phyloP scores from a whole-genome alignment of 2,888 invertebrate genomes.

The Agrochola lychnidis region DNA sequence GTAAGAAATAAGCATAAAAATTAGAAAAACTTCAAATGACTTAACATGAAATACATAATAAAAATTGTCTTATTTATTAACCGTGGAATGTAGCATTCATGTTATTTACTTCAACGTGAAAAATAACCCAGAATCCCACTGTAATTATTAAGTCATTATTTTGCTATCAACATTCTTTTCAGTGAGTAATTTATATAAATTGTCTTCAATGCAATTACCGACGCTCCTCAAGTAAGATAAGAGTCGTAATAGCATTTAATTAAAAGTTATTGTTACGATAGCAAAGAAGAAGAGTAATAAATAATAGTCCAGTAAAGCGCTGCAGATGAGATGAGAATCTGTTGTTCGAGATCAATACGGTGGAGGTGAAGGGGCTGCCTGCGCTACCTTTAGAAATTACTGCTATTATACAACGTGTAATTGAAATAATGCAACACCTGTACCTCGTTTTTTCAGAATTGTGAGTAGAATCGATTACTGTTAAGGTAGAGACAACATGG shows the following conservation, averaged over 20 bases:
- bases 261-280: slow-evolving; percentile 14
- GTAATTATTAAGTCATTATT: slow-evolving; percentile 41
- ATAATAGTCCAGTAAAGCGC: slow-evolving; percentile 27
- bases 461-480: neutral
- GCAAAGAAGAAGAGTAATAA: slow-evolving; percentile 8
- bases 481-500: neutral
- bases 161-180: slow-evolving; percentile 34
- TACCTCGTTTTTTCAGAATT: neutral
- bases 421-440: neutral
- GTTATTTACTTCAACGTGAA: slow-evolving; percentile 26
- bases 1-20: too few relatives aligned
- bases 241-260: slow-evolving; percentile 21
- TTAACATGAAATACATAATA: too few relatives aligned
- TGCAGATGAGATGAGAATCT: slow-evolving; percentile 48
- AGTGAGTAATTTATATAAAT: slow-evolving; percentile 26
- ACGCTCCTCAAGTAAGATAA: slow-evolving; percentile 23
- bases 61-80: too few relatives aligned
- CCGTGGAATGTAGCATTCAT: slow-evolving; percentile 5
- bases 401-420: slow-evolving; percentile 37
- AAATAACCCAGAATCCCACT: neutral
- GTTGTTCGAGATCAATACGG: slow-evolving; percentile 64
- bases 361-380: slow-evolving; percentile 44
- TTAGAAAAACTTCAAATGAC: too few relatives aligned
- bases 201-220: slow-evolving; percentile 11
- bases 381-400: slow-evolving; percentile 44